Evolutionary conservation across 2,888 invertebrate species (phyloP), one percentile per base, ranked within the genome.

Genomic region (Apamea crenata): DNA sequence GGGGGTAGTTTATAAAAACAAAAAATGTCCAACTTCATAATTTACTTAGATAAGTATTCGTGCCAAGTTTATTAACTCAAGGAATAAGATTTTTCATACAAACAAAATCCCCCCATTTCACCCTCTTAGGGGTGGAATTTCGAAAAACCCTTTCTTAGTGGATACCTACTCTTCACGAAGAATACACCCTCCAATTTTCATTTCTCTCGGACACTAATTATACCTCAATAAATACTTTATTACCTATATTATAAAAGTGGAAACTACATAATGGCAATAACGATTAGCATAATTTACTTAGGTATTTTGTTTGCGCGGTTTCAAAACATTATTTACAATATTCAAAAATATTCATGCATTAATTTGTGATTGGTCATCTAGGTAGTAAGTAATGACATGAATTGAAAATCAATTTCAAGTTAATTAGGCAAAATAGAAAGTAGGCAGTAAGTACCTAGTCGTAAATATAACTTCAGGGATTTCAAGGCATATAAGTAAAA

Each of bases 331-430:
- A 40, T 14, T 21, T 61, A 72, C 5, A 29, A 59, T n/a, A 59
- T 59, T 59, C 10, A 67, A 61, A 63, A 21, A 44, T 44, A 74
- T 32, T 75, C 25, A 44, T 25, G 44, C 56, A 53, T 73, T 73
- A 56, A 75, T 75, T 75, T 75, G 21, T 53, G 0, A 70, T 50
- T 40, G 36, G 69, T 68, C 47, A 66, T 65, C 18, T 29, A 44
- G 14, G 16, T 44, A 44, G 21, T 29, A 10, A 44, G 21, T 29
- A 10, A 47, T 67, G 12, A 40, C 32, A 36, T 32, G 8, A 18
- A 59, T 29, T 59, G 6, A 29, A 59, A 72, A 40, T 44, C 4
- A 59, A 40, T 72, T 59, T 72, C 12, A 71, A 56, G 16, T 25
- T 25, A 50, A 18, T 25, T 56, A n/a, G 14, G 5, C 7, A 16